Conservation (phyloP, 2,113 vertebrate genomes). For the Eublepharis macularius region DNA sequence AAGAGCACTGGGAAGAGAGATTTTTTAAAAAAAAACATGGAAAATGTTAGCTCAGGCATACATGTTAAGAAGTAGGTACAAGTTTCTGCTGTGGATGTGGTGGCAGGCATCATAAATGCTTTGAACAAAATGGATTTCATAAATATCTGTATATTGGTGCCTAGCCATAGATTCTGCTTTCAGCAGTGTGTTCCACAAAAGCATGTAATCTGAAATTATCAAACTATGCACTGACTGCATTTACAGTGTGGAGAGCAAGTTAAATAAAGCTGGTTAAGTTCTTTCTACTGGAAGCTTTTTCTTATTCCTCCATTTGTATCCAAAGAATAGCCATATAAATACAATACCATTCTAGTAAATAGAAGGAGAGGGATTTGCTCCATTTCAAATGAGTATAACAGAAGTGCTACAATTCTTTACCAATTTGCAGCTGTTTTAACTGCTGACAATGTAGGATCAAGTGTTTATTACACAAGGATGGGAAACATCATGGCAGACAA, state of each 20-base stretch:
- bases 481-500: no score
- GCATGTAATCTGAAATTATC: background rate
- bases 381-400: no score
- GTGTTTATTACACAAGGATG: no score
- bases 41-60: background rate
- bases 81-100: background rate
- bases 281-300: no score
- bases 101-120: background rate
- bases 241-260: background rate
- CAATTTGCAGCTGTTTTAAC: no score
- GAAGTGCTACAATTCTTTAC: no score
- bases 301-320: no score
- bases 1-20: background rate
- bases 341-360: no score
- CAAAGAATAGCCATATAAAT: no score
- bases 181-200: background rate
- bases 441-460: no score
- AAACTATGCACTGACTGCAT: background rate
- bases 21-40: constrained; percentile 8
- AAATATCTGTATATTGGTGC: background rate
- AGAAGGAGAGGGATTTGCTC: no score
- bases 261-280: no score
- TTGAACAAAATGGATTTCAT: background rate
- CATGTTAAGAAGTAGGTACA: background rate
- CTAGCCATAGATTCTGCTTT: background rate